A percentile compares a stretch with the other conserved stretches of the same genome.
Evolutionary conservation across 2,888 invertebrate species (phyloP).

Genomic region (Catocala sponsa): DNA sequence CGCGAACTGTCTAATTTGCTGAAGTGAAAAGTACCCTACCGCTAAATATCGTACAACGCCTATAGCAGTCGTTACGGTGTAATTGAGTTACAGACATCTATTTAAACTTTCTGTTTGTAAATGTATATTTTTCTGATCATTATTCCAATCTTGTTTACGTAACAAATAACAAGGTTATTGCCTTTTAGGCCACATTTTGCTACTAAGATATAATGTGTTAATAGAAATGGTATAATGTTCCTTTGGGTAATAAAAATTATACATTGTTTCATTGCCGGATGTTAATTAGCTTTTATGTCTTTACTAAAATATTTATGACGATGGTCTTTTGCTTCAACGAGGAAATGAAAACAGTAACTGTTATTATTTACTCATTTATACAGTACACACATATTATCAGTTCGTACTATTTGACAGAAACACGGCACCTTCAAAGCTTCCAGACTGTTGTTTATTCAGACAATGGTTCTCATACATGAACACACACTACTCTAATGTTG

Average conservation of each 20-base stretch:
- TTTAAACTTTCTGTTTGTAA: not conserved
- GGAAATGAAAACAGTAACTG: not conserved
- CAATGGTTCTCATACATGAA: too few relatives aligned
- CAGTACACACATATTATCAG: too few relatives aligned
- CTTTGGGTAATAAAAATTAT: slow-evolving; percentile 1
- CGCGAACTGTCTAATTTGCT: too few relatives aligned
- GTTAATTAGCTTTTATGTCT: not conserved
- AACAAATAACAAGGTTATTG: not conserved
- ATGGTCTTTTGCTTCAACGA: not conserved
- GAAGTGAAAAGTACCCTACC: too few relatives aligned
- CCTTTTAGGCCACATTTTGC: not conserved
- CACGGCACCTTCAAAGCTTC: too few relatives aligned
- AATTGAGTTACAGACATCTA: not conserved
- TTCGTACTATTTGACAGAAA: too few relatives aligned
- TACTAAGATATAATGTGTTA: slow-evolving; percentile 7
- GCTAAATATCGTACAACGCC: too few relatives aligned
- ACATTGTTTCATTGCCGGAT: not conserved
- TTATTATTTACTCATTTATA: not conserved
- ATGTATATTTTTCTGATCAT: not conserved
- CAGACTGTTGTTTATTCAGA: too few relatives aligned
- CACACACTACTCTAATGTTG: too few relatives aligned
- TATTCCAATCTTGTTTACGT: slow-evolving; percentile 8
- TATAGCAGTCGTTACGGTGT: not conserved
- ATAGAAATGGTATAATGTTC: not conserved
- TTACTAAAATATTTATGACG: slow-evolving; percentile 5